Percentiles rank a stretch among this genome's conserved stretches.
Conservation (phyloP, 2,113 vertebrate genomes). For the Cinclus mexicanus region DNA sequence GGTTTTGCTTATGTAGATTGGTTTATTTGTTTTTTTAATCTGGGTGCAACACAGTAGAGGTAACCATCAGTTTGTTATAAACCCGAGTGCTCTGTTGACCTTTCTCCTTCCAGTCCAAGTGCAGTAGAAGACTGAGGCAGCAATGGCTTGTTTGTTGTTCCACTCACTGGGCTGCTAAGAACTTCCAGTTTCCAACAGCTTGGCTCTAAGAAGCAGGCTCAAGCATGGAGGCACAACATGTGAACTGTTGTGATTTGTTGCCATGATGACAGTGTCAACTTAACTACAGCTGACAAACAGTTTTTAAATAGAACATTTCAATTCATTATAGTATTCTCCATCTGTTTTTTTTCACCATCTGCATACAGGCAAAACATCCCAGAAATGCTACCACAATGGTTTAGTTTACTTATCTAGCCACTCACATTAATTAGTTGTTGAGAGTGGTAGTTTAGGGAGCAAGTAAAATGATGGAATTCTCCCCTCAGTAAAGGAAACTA, state of each 20-base stretch:
- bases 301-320: constrained; percentile 82
- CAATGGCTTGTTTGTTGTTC: constrained; percentile 13
- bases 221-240: constrained; percentile 55
- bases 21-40: constrained; percentile 60
- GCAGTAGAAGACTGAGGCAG: neutral
- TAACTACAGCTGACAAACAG: constrained; percentile 80
- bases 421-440: constrained; percentile 45
- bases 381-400: constrained; percentile 71
- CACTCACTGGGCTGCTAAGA: neutral
- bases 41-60: constrained; percentile 6
- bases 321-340: constrained; percentile 79
- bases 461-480: constrained; percentile 9
- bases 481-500: neutral
- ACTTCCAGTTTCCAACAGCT: constrained; percentile 19
- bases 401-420: constrained; percentile 54
- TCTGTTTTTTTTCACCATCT: constrained; percentile 64
- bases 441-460: constrained; percentile 31
- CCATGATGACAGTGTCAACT: constrained; percentile 79
- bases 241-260: constrained; percentile 77
- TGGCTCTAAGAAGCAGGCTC: neutral
- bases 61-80: constrained; percentile 20
- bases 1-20: constrained; percentile 53
- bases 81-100: neutral
- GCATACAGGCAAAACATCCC: constrained; percentile 55
- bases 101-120: neutral